Base-by-base conservation (phyloP, 2,888 invertebrate species). In the Oxystoma pomonae region DNA sequence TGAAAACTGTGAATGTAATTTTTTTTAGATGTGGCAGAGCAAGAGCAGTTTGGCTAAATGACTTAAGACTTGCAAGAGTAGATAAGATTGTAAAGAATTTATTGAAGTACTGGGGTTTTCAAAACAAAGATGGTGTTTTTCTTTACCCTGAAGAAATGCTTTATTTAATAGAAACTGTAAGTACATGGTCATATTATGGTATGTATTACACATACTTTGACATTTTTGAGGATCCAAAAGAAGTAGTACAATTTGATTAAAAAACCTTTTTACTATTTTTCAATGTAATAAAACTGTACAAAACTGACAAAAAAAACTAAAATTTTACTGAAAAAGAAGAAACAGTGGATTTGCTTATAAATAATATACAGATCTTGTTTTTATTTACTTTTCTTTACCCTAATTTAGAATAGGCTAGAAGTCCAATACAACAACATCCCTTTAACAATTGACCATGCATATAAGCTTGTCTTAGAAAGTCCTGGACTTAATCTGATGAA, bases 391-490 rank as follows among this genome's bases (percentile, higher is more conserved):
- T 50, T 59, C 20, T 60, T n/a, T 52, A 51, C 59, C 60, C 60
- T 52, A 68, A 79, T 84, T 64, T 78, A 90, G 90, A 88, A 87
- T 75, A 82, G 82, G 70, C 78, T 89, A 16, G 83, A 85, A 71
- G 78, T 90, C 16, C 80, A 80, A 65, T 83, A 83, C 77, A 83
- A 85, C 73, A 82, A 82, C 35, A 78, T 86, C 0, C 82, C 84
- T 60, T 80, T 89, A 18, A 88, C 87, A 64, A 76, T 90, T 55
- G 87, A 89, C 75, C 87, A 88, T 79, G 87, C 86, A 12, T 89
- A 87, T 70, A 78, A 82, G 20, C 74, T 88, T 66, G 74, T 88
- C 55, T 71, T 84, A 19, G 67, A 69, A 52, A 35, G 65, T 50
- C 64, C 63, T 50, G 58, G 66, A 52, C 65, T 66, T 35, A 69